phyloP scores from a whole-genome alignment of 1,140 invertebrate species.

The Phocides pigmalion region DNA sequence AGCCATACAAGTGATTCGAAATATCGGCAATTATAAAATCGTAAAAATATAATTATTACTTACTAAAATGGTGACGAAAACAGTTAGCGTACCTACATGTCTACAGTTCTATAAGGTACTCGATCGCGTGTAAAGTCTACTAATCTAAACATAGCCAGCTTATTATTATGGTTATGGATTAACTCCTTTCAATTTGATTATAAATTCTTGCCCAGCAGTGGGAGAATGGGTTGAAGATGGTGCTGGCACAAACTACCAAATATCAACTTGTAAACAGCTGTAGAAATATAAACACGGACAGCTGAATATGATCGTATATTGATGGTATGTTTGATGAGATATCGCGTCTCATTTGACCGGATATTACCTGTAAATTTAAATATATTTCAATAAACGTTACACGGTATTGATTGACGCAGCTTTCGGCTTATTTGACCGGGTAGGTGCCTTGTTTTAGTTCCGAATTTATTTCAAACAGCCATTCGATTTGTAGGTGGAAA shows the following conservation, averaged over 20 bases:
- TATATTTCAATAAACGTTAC: constrained; percentile 21
- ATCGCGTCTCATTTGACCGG: constrained; percentile 13
- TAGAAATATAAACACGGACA: neutral
- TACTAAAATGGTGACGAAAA: too few relatives aligned
- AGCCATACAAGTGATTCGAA: too few relatives aligned
- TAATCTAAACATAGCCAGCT: too few relatives aligned
- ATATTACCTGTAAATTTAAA: constrained; percentile 15
- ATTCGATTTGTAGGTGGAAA: constrained; percentile 25
- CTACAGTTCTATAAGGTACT: too few relatives aligned
- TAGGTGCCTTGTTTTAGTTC: constrained; percentile 18
- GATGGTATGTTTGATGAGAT: constrained; percentile 1
- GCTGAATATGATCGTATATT: constrained; percentile 9
- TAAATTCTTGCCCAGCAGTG: too few relatives aligned
- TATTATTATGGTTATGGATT: too few relatives aligned
- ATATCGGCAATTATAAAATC: too few relatives aligned
- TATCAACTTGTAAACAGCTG: neutral
- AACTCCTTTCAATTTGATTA: neutral
- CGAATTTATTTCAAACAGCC: constrained; percentile 24
- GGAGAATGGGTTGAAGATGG: too few relatives aligned
- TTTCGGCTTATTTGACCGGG: constrained; percentile 24
- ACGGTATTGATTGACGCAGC: constrained; percentile 24
- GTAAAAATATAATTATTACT: too few relatives aligned
- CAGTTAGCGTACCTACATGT: too few relatives aligned
- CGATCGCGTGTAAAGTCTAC: too few relatives aligned
- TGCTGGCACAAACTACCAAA: too few relatives aligned